Percentiles rank a stretch among this genome's conserved stretches.
Evolutionary conservation across 1,140 invertebrate genomes (phyloP).

Genomic region (Pseudomyrmex cubaensis): DNA sequence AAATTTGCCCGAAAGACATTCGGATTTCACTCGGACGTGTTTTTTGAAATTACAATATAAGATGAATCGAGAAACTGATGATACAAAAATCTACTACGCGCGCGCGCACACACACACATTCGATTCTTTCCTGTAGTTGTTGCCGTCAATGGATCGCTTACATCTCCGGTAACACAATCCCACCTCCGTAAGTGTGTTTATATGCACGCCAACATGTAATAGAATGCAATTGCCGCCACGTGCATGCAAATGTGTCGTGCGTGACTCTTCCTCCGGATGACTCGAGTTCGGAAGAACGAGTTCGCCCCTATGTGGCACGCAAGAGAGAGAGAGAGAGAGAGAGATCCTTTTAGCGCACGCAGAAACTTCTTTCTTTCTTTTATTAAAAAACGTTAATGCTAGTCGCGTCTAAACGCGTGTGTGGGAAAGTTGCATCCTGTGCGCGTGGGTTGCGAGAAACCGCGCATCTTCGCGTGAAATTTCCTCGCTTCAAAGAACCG

Average conservation of each 20-base stretch:
- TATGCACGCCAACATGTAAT: background rate
- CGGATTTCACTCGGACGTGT: slow-evolving; percentile 1
- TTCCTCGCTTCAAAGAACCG: slow-evolving; percentile 42
- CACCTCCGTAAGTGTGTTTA: background rate
- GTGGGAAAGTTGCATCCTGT: slow-evolving; percentile 45
- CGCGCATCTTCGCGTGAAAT: slow-evolving; percentile 32
- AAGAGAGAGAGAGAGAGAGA: slow-evolving; percentile 30
- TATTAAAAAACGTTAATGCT: slow-evolving; percentile 27
- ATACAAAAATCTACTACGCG: too few relatives aligned
- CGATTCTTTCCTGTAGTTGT: too few relatives aligned
- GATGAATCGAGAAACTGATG: too few relatives aligned
- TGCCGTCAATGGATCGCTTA: too few relatives aligned
- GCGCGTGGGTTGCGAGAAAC: slow-evolving; percentile 48
- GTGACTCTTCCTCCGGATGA: slow-evolving; percentile 22
- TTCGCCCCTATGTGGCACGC: slow-evolving; percentile 23
- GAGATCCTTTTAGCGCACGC: slow-evolving; percentile 18
- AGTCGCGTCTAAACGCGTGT: slow-evolving; percentile 27
- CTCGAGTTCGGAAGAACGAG: slow-evolving; percentile 15
- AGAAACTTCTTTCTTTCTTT: background rate
- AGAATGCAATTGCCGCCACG: background rate
- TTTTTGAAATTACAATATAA: too few relatives aligned
- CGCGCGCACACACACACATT: too few relatives aligned
- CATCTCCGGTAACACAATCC: background rate
- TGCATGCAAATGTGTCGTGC: slow-evolving; percentile 38
- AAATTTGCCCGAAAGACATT: background rate